Base-by-base conservation (phyloP, 1,140 invertebrate genomes). In the Physella acuta region DNA sequence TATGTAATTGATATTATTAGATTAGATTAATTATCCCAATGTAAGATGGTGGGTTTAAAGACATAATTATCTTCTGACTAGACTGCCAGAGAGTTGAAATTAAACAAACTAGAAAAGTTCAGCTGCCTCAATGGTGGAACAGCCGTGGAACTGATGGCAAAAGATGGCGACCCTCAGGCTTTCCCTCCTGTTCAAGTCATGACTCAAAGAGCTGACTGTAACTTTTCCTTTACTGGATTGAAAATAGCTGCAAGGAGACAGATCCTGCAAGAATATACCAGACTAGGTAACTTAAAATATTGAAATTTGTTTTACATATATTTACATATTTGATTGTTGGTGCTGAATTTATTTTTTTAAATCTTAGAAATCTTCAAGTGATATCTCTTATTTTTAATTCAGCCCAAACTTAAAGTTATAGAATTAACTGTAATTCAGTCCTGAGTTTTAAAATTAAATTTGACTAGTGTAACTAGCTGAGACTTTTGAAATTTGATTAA, bases 141-240 rank as follows among this genome's bases (percentile, higher is more conserved):
- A 79, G 92, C 93, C 31, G 89, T 99, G 62, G 95, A 98, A 86
- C 79, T 89, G 53, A 89, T 93, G 49, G 93, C 95, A 5, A 85
- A 81, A 60, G 84, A 87, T 79, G 91, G 93, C 17, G 85, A 95
- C 84, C 88, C 89, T 2, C 75, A 86, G 8, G 85, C 89, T 58
- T 94, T 91, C 86, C 75, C 88, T 24, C 92, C 94, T 79, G 86
- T 81, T 20, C 88, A 81, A 92, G 81, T 78, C 81, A 8, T 85
- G 82, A 71, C 87, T 89, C 68, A 86, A 85, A n/a, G 53, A 8
- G 63, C 61, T 75, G 87, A 93, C 79, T 96, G 94, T 79, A 90
- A 93, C 81, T 96, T 96, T 77, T 94, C 93, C 81, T 93, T 95
- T 82, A 78, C 91, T 62, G 93, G 93, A 1, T 74, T 93, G 1